phyloP scores from a whole-genome alignment of 2,888 invertebrate species.

The Colostygia pectinataria region DNA sequence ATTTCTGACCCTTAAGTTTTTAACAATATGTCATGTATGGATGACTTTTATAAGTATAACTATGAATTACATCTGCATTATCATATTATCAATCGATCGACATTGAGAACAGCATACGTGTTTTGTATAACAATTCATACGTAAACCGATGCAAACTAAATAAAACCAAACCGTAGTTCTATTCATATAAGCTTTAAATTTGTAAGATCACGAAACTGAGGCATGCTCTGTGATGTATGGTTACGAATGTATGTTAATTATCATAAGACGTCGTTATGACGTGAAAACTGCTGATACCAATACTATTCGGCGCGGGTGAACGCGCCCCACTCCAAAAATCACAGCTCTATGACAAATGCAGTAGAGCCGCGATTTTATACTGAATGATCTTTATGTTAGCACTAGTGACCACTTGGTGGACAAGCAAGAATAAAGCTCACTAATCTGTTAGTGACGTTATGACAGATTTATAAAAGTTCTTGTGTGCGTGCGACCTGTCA shows the following conservation, averaged over 20 bases:
- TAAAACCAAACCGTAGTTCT: constrained; percentile 8
- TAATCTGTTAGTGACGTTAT: no score
- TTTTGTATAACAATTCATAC: constrained; percentile 35
- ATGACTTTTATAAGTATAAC: not conserved
- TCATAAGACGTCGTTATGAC: constrained; percentile 24
- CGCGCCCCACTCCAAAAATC: no score
- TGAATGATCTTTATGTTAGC: no score
- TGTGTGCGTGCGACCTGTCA: no score
- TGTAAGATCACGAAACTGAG: not conserved
- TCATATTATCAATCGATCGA: constrained; percentile 37
- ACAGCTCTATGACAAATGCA: no score
- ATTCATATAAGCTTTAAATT: constrained; percentile 4
- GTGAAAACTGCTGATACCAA: constrained; percentile 5
- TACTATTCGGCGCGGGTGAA: no score
- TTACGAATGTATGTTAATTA: constrained; percentile 14
- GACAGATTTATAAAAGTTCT: no score
- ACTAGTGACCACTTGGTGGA: no score
- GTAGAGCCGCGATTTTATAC: no score
- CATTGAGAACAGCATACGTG: constrained; percentile 41
- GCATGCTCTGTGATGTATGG: constrained; percentile 3
- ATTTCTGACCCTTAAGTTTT: no score
- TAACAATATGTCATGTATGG: constrained; percentile 1
- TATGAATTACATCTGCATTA: constrained; percentile 12
- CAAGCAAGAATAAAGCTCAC: no score
- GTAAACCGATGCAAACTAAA: no score